These are phyloP conservation scores for Monomorium pharaonis DNA, from an alignment of 1,140 invertebrate genomes.

Conservation along the genomic window DNA sequence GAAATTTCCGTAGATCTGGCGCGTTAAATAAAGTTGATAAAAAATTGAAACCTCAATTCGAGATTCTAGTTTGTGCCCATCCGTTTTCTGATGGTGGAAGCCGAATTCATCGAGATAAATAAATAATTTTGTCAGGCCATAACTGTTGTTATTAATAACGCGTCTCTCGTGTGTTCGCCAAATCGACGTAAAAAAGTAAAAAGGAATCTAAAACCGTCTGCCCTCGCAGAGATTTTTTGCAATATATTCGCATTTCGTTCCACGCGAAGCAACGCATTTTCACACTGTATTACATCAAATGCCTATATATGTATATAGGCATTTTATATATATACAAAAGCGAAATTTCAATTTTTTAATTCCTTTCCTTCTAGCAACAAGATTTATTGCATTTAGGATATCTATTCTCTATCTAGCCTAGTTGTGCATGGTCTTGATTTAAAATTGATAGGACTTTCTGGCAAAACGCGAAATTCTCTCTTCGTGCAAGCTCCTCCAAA, in stretches of 20 bases:
- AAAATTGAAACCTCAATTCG: slow-evolving; percentile 65
- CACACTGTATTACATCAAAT: slow-evolving; percentile 32
- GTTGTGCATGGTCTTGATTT: slow-evolving; percentile 44
- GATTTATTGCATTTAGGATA: slow-evolving; percentile 37
- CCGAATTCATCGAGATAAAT: slow-evolving; percentile 3
- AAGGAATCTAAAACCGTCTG: neutral
- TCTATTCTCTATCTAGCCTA: slow-evolving; percentile 4
- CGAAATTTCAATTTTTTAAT: slow-evolving; percentile 48
- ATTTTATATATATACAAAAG: no score
- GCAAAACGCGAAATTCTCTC: neutral
- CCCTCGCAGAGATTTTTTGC: slow-evolving; percentile 8
- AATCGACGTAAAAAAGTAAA: slow-evolving; percentile 20
- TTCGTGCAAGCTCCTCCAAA: neutral
- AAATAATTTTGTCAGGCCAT: slow-evolving; percentile 11
- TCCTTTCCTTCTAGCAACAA: slow-evolving; percentile 41
- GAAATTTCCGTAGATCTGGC: neutral
- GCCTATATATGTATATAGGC: no score
- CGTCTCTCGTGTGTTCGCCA: neutral
- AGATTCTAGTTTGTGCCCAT: neutral
- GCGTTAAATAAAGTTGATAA: slow-evolving; percentile 27
- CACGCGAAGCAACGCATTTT: slow-evolving; percentile 11
- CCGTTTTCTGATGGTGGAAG: neutral
- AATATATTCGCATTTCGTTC: neutral
- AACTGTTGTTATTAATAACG: slow-evolving; percentile 60
- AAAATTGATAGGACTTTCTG: slow-evolving; percentile 60